Evolutionary conservation across 2,888 invertebrate species (phyloP).

Genomic region (Acrobasis consociella): DNA sequence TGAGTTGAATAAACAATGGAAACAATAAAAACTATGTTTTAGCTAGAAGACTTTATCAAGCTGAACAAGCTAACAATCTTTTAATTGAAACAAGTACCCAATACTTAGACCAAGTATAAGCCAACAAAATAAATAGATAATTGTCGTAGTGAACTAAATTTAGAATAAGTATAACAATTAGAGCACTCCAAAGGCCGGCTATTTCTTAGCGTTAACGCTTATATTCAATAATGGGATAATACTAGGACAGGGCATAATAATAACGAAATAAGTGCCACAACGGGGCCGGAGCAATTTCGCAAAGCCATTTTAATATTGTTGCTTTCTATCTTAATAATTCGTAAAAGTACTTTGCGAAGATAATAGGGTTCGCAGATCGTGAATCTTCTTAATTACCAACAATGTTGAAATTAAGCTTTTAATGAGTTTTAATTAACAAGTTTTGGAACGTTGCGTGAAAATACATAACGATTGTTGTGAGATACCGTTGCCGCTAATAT

Average conservation of each 20-base stretch:
- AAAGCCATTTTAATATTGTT: constrained; percentile 58
- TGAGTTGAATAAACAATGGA: too few relatives aligned
- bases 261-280: constrained; percentile 38
- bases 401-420: constrained; percentile 77
- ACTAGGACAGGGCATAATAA: constrained; percentile 32
- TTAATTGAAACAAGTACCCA: too few relatives aligned
- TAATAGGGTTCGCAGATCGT: constrained; percentile 74
- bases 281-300: constrained; percentile 36
- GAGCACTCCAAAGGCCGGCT: background rate
- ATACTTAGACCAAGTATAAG: too few relatives aligned
- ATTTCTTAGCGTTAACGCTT: constrained; percentile 18
- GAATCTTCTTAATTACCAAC: constrained; percentile 80
- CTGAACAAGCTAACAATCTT: too few relatives aligned
- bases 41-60: too few relatives aligned
- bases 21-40: too few relatives aligned
- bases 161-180: background rate
- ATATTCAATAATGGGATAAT: constrained; percentile 29
- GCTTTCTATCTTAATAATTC: constrained; percentile 67
- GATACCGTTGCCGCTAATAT: constrained; percentile 47
- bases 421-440: constrained; percentile 80
- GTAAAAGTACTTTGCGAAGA: constrained; percentile 65
- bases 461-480: constrained; percentile 56
- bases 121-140: too few relatives aligned
- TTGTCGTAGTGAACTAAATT: background rate
- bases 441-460: constrained; percentile 66